Percentiles rank a stretch among this genome's conserved stretches.
Conservation (phyloP, 1,140 invertebrate genomes). For the Hylaeus anthracinus region DNA sequence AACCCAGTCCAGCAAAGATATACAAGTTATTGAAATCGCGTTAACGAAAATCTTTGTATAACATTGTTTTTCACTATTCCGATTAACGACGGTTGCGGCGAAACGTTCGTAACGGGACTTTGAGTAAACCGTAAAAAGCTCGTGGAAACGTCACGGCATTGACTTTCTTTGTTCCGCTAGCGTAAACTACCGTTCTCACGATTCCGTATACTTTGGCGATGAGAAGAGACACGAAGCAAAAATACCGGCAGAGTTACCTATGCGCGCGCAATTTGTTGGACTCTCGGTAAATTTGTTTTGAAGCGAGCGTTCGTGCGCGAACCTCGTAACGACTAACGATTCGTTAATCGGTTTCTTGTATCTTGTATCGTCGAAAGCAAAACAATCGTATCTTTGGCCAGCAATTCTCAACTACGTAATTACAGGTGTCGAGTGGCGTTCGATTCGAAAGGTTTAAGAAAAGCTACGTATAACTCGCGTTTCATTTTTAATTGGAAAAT, state of each 20-base stretch:
- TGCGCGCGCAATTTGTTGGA: constrained; percentile 3
- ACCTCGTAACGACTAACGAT: constrained; percentile 11
- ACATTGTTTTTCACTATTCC: constrained; percentile 30
- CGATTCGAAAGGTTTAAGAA: background rate
- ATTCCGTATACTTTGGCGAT: constrained; percentile 3
- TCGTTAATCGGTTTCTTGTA: constrained; percentile 33
- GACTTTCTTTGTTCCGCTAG: constrained; percentile 63
- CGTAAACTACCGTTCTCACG: constrained; percentile 7
- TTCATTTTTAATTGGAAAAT: no score
- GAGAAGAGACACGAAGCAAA: background rate
- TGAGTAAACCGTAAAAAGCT: constrained; percentile 65
- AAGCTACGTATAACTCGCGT: background rate
- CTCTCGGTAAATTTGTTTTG: constrained; percentile 1
- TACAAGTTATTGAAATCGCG: background rate
- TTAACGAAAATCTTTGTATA: background rate
- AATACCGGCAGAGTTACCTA: background rate
- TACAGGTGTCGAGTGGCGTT: background rate
- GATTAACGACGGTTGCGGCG: constrained; percentile 30
- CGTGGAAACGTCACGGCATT: constrained; percentile 56
- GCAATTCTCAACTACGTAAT: constrained; percentile 32
- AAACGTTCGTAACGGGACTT: constrained; percentile 68
- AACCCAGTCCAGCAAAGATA: background rate
- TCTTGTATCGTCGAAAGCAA: constrained; percentile 44
- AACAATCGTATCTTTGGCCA: constrained; percentile 57
- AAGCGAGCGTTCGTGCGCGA: background rate